Evolutionary conservation across 2,888 invertebrate genomes (phyloP), one percentile per base, ranked within the genome.

Genomic region (Petrophora chlorosata): DNA sequence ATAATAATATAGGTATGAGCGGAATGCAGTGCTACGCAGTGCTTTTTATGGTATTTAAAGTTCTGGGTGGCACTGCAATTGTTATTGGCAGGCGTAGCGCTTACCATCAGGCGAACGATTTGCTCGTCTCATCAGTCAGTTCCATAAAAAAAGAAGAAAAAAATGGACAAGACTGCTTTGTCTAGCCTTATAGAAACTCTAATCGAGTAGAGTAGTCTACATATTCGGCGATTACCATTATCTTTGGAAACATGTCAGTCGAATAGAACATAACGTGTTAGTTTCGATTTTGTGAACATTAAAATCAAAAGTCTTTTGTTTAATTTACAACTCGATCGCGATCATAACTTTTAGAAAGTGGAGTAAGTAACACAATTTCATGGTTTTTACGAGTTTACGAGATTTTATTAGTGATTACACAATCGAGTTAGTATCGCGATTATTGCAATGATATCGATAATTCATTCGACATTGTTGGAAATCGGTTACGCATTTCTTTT

Each of bases 331-430:
- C 16, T 29, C 30, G 10, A 45, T 13, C 33, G 42, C 46, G 44
- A 22, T 5, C 8, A 2, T 40, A 30, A 16, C 33, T 12, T 47
- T 76, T 78, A 79, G 82, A 82, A 82, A 82, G 82, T 77, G 65
- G 70, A 73, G 65, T 70, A 67, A 73, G 71, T 67, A 64, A n/a
- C n/a, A n/a, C 60, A 46, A 70, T 73, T 73, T 75, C 64, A 78
- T 67, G 65, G 67, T 45, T 60, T 56, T 45, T 43, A 28, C 3
- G 15, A 19, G 16, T 23, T 34, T 14, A 17, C 33, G 57, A 58
- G 56, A 62, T 61, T 42, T 43, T 53, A 56, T 55, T 53, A 56
- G 63, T 72, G n/a, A n/a, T n/a, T 70, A 62, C 63, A 63, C 62
- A 73, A 70, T 56, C 42, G 52, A 30, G 33, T 48, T 64, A 32